Evolutionary conservation across 1,140 invertebrate genomes (phyloP).

Genomic region (honey bee (Apis mellifera)): Amel_HAv3.1 CM009932.2:4948001-4948500

Average conservation of each 20-base stretch:
- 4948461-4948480: constrained; percentile 64
- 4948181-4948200: no score
- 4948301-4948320: constrained; percentile 32
- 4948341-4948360: constrained; percentile 56
- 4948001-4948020: constrained; percentile 17
- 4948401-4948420: constrained; percentile 55
- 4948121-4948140: not conserved
- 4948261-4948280: not conserved
- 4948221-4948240: not conserved
- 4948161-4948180: no score
- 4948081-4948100: not conserved
- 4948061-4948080: constrained; percentile 20
- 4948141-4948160: no score
- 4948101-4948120: not conserved
- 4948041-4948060: not conserved
- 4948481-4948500: constrained; percentile 75
- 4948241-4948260: not conserved
- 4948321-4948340: constrained; percentile 59
- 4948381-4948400: constrained; percentile 48
- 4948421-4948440: constrained; percentile 68
- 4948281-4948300: not conserved
- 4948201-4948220: no score
- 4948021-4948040: not conserved
- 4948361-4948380: constrained; percentile 64
- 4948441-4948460: constrained; percentile 71